phyloP scores from a whole-genome alignment of 1,140 invertebrate genomes.

The Akabosia matsudoensis region DNA sequence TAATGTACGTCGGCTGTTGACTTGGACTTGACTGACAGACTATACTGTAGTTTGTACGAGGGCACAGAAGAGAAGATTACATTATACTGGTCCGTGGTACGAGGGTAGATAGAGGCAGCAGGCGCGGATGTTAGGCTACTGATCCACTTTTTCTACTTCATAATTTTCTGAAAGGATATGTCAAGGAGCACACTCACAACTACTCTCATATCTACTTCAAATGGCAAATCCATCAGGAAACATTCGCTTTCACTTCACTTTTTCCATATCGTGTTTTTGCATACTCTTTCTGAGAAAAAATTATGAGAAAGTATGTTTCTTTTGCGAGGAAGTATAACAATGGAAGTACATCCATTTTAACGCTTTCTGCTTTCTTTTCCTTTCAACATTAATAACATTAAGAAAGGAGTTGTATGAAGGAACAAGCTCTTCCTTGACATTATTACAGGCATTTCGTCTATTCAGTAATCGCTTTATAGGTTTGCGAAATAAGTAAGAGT shows the following conservation, averaged over 20 bases:
- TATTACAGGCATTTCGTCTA: background rate
- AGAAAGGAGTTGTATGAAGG: background rate
- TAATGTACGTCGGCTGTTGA: too few species aligned
- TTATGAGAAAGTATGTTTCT: too few species aligned
- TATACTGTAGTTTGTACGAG: background rate
- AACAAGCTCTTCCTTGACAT: background rate
- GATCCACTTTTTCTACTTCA: constrained; percentile 7
- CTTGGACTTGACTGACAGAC: background rate
- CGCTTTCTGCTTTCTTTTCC: constrained; percentile 1
- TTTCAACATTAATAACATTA: constrained; percentile 18
- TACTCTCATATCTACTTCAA: too few species aligned
- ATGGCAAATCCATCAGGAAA: background rate
- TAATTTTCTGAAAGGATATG: background rate
- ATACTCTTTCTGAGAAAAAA: constrained; percentile 1
- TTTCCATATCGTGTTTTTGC: background rate
- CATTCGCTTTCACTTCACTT: background rate
- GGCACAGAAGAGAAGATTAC: background rate
- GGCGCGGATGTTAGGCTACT: background rate
- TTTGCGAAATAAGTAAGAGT: background rate
- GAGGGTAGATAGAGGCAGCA: background rate
- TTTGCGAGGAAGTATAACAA: too few species aligned
- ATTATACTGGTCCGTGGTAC: too few species aligned
- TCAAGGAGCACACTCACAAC: too few species aligned
- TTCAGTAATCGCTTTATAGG: background rate
- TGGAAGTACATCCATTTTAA: too few species aligned